phyloP scores from a whole-genome alignment of 2,113 vertebrate species.

The Megaceryle torquata region DNA sequence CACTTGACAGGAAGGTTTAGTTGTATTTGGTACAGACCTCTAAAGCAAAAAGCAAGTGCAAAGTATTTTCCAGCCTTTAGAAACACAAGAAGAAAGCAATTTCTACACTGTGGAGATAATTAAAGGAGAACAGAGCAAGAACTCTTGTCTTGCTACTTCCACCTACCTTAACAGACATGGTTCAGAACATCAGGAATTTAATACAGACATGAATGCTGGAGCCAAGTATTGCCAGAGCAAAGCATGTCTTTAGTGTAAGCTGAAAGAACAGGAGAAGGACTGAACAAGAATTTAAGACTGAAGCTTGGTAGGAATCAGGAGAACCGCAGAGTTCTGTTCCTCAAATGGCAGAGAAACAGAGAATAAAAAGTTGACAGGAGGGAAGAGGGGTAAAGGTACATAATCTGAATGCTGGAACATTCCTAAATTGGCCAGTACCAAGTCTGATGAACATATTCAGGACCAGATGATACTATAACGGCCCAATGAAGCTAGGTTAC shows the following conservation, averaged over 20 bases:
- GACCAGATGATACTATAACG: not conserved
- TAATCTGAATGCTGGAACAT: not conserved
- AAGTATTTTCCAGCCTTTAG: not conserved
- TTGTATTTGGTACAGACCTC: not conserved
- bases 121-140: not conserved
- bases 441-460: not conserved
- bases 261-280: not conserved
- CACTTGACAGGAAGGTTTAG: not conserved
- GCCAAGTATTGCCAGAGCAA: not conserved
- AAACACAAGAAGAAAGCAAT: not conserved
- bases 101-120: not conserved
- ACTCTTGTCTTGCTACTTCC: not conserved
- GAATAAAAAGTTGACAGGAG: not conserved
- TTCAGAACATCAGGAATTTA: not conserved
- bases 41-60: not conserved
- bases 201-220: not conserved
- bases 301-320: not conserved
- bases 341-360: not conserved
- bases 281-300: not conserved
- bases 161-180: not conserved
- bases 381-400: not conserved
- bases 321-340: not conserved
- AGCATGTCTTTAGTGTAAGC: not conserved
- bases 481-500: not conserved
- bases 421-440: not conserved